These are phyloP conservation scores for Microcaecilia unicolor DNA, from an alignment of 2,797 vertebrate species.

Conservation along the genomic window DNA sequence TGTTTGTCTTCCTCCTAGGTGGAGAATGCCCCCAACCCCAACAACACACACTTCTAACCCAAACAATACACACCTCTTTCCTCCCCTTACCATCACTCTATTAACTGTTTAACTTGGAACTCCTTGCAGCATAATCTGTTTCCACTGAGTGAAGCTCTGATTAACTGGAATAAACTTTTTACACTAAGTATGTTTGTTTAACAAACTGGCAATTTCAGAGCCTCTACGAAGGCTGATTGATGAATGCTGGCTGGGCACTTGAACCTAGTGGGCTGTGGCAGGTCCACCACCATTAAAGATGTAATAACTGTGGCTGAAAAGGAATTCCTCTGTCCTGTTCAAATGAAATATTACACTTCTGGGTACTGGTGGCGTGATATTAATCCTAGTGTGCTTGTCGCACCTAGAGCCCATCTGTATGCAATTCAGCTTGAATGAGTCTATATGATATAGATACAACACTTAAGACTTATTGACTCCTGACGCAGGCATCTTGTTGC, in stretches of 20 bases:
- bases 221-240: constrained; percentile 45
- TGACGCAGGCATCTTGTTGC: too few relatives aligned
- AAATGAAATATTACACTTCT: constrained; percentile 44
- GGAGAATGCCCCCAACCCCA: too few relatives aligned
- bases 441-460: too few relatives aligned
- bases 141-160: constrained; percentile 57
- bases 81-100: constrained; percentile 14
- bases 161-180: constrained; percentile 61
- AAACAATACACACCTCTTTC: too few relatives aligned
- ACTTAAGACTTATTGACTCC: too few relatives aligned
- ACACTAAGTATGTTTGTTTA: constrained; percentile 60
- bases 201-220: constrained; percentile 58
- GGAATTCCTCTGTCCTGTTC: constrained; percentile 42
- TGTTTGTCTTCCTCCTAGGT: constrained; percentile 28
- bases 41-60: too few relatives aligned
- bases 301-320: constrained; percentile 48
- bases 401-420: too few relatives aligned
- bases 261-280: constrained; percentile 29
- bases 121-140: constrained; percentile 49
- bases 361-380: too few relatives aligned
- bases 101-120: constrained; percentile 48
- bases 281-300: constrained; percentile 38
- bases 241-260: constrained; percentile 40
- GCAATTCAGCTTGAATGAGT: too few relatives aligned
- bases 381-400: too few relatives aligned